A percentile compares a stretch with the other conserved stretches of the same genome.
These are phyloP conservation scores for Ciconia nigra DNA, from an alignment of 2,797 vertebrate species.

Conservation along the genomic window DNA sequence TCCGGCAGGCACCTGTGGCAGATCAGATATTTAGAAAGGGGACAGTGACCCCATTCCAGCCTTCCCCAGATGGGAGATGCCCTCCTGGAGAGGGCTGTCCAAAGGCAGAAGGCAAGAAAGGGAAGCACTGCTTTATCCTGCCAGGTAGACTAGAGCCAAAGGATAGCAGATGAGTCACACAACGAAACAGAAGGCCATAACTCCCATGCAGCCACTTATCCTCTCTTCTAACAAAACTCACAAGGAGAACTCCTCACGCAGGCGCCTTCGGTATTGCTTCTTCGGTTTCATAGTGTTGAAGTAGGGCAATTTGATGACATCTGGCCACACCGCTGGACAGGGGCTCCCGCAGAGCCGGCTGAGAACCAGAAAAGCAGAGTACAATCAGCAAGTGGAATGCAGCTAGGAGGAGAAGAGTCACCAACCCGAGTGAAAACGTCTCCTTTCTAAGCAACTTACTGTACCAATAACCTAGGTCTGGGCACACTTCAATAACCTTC, in stretches of 20 bases:
- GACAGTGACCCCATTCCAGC: not conserved
- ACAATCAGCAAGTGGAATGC: accelerated
- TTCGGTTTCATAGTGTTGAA: constrained; percentile 99
- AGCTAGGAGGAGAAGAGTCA: not conserved
- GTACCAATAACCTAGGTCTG: not conserved
- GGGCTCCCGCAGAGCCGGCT: constrained; percentile 97
- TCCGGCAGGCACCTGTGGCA: not conserved
- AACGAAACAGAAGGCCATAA: accelerated
- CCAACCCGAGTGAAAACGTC: accelerated
- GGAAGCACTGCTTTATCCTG: not conserved
- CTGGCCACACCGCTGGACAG: constrained; percentile 95
- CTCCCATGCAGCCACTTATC: not conserved
- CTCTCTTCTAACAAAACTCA: constrained; percentile 70
- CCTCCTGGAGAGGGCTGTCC: not conserved
- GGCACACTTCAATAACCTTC: not conserved
- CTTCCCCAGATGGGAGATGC: not conserved
- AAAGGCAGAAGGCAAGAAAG: not conserved
- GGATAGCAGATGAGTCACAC: not conserved
- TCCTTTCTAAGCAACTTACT: not conserved
- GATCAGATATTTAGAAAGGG: not conserved
- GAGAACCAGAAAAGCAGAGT: not conserved
- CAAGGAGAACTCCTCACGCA: constrained; percentile 97
- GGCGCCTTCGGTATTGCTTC: constrained; percentile 94
- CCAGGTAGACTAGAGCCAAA: not conserved
- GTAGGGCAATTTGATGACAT: constrained; percentile 96